Evolutionary conservation across 2,797 vertebrate genomes (phyloP).

Genomic region (Sciurus carolinensis): DNA sequence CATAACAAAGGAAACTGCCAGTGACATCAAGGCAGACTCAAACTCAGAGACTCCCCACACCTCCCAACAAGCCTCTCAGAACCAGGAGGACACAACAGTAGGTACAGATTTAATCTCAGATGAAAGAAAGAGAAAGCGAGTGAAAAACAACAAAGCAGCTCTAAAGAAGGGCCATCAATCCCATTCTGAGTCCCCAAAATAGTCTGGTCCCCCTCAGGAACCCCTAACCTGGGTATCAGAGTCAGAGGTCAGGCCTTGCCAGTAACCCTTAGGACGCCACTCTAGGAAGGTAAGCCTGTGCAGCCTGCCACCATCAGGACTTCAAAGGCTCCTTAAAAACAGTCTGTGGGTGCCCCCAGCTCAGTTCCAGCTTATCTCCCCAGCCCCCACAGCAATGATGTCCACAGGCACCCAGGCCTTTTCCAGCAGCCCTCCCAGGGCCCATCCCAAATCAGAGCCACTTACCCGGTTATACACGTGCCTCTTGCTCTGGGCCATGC

Average conservation of each 20-base stretch:
- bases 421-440: constrained; percentile 65
- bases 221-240: constrained; percentile 26
- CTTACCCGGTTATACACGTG: constrained; percentile 95
- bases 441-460: constrained; percentile 55
- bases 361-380: constrained; percentile 70
- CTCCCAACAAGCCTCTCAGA: constrained; percentile 52
- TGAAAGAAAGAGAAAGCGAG: background rate
- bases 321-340: background rate
- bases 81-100: constrained; percentile 42
- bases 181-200: constrained; percentile 34
- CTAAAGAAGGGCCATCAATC: constrained; percentile 47
- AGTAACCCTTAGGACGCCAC: constrained; percentile 27
- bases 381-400: constrained; percentile 81
- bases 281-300: background rate
- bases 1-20: constrained; percentile 48
- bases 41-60: constrained; percentile 37
- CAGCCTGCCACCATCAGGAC: background rate
- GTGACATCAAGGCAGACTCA: constrained; percentile 13
- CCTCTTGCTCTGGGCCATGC: constrained; percentile 96
- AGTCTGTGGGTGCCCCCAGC: constrained; percentile 41
- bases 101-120: background rate
- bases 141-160: constrained; percentile 69
- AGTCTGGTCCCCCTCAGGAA: background rate
- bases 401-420: constrained; percentile 76
- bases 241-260: constrained; percentile 51